These are phyloP conservation scores for Endotricha flammealis DNA, from an alignment of 2,888 invertebrate species.

Conservation along the genomic window DNA sequence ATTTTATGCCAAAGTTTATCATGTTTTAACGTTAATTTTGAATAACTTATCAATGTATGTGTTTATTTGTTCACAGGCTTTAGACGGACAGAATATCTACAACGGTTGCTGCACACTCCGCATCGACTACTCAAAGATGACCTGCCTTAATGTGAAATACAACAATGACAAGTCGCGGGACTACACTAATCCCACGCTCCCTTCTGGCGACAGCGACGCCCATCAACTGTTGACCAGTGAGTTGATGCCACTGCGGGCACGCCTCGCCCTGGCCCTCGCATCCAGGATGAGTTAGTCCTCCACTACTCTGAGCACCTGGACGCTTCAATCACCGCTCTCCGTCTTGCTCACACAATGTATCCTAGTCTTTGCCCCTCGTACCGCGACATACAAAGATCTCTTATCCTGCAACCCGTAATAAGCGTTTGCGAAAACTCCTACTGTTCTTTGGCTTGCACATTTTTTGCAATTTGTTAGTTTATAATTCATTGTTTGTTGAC, in stretches of 20 bases:
- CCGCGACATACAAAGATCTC: not conserved
- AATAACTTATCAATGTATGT: too few relatives aligned
- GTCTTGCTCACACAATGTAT: slow-evolving; percentile 15
- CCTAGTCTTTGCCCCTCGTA: not conserved
- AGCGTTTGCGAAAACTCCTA: slow-evolving; percentile 1
- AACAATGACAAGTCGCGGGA: slow-evolving; percentile 99
- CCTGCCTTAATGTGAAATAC: slow-evolving; percentile 98
- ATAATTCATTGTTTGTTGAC: not conserved
- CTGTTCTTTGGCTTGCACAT: slow-evolving; percentile 9
- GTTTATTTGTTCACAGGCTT: slow-evolving; percentile 78
- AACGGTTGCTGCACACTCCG: slow-evolving; percentile 99
- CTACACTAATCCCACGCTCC: slow-evolving; percentile 98
- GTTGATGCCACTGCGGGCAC: slow-evolving; percentile 77
- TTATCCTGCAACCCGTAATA: slow-evolving; percentile 1
- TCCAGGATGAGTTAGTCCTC: slow-evolving; percentile 81
- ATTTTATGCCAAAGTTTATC: not conserved
- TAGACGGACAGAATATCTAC: slow-evolving; percentile 99
- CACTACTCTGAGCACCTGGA: slow-evolving; percentile 67
- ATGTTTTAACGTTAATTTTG: too few relatives aligned
- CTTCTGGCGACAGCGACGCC: slow-evolving; percentile 90
- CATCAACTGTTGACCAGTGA: slow-evolving; percentile 82
- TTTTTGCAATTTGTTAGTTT: slow-evolving; percentile 1
- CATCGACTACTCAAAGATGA: slow-evolving; percentile 99
- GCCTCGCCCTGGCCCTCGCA: slow-evolving; percentile 72
- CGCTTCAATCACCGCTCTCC: slow-evolving; percentile 50